Evolutionary conservation across 2,888 invertebrate species (phyloP), one percentile per base, ranked within the genome.

Genomic region (Loripinus fragilis): DNA sequence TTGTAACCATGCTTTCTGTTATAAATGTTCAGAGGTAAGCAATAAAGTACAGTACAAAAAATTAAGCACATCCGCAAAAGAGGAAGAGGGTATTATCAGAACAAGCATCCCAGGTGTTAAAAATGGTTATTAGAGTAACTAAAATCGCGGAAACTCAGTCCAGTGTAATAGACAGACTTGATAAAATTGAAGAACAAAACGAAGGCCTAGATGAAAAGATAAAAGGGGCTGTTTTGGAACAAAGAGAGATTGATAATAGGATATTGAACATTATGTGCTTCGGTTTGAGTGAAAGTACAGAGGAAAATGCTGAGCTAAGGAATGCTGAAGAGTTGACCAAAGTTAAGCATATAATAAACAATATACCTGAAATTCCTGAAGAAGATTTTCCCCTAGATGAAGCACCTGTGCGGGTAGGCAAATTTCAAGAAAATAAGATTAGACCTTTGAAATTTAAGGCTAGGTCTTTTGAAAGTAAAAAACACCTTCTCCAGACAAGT

Each of bases 211-310:
- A 65, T 35, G 65, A 65, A 7, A 65, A 65, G 35, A 41, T 65
- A 10, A 65, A 8, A 65, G 35, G 41, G 2, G 25, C 41, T n/a
- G n/a, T 65, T 3, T 2, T 38, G 10, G 65, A 65, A 17, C 35
- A 65, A n/a, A 65, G 28, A 35, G 35, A 65, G 35, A 65, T 65
- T n/a, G 65, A 65, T n/a, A 41, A 2, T 65, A 65, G 65, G 23
- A 65, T 35, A 33, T 28, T 65, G n/a, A 65, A 65, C 35, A 35
- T 65, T 35, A 65, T 65, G 65, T 65, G 33, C 7, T 65, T 65
- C 28, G 65, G 65, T 15, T 33, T 65, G 23, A 65, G 8, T 7
- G 65, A 65, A 28, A 65, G 65, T 41, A 41, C n/a, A n/a, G 35
- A 38, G n/a, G n/a, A n/a, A 20, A 23, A 65, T 20, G 48, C 48